phyloP scores from a whole-genome alignment of 2,113 vertebrate genomes.

The Dasyornis broadbenti region DNA sequence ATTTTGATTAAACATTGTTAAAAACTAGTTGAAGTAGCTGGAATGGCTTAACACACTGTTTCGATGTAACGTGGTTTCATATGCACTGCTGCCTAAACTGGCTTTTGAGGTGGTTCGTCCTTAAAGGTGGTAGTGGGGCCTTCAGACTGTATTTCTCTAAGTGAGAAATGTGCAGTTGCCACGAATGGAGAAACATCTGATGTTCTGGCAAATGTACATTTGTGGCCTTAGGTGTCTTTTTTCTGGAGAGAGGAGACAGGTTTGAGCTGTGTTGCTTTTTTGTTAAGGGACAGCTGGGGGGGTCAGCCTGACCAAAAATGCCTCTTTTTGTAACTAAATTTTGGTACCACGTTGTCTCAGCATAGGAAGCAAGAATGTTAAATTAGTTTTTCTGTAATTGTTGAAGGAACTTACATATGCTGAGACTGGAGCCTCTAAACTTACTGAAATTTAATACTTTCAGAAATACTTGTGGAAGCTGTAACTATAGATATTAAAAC shows the following conservation, averaged over 20 bases:
- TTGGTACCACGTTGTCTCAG: slow-evolving; percentile 57
- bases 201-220: slow-evolving; percentile 32
- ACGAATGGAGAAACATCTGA: slow-evolving; percentile 4
- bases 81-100: not conserved
- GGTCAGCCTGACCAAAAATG: slow-evolving; percentile 47
- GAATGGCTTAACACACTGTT: slow-evolving; percentile 15
- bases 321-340: slow-evolving; percentile 57
- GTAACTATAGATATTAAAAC: slow-evolving; percentile 61
- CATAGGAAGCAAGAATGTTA: slow-evolving; percentile 59
- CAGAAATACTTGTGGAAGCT: slow-evolving; percentile 68
- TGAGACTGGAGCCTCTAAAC: slow-evolving; percentile 69
- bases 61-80: not conserved
- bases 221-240: slow-evolving; percentile 42
- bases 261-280: slow-evolving; percentile 38
- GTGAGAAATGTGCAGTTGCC: slow-evolving; percentile 29
- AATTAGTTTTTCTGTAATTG: slow-evolving; percentile 53
- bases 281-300: not conserved
- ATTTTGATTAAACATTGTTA: slow-evolving; percentile 33
- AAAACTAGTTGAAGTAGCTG: slow-evolving; percentile 24
- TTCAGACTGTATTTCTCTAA: slow-evolving; percentile 7
- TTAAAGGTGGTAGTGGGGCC: not conserved
- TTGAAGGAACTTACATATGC: slow-evolving; percentile 32
- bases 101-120: not conserved
- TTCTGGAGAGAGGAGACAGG: slow-evolving; percentile 26
- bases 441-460: slow-evolving; percentile 55